Conservation (phyloP, 2,797 vertebrate species). For the Notolepis coatsorum region DNA sequence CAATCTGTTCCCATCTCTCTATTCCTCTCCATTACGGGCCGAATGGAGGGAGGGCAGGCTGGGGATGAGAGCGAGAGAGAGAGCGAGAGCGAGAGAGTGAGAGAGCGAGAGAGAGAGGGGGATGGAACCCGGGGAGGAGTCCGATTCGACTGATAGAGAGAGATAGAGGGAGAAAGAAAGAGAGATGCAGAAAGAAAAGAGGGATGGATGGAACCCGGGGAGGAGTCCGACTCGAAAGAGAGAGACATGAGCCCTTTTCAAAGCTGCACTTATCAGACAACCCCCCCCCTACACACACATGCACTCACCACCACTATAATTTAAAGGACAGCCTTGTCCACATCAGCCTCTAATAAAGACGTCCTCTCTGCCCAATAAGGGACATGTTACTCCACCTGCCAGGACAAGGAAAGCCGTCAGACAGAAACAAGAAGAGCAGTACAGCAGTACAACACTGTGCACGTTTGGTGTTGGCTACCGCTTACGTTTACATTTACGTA, state of each 20-base stretch:
- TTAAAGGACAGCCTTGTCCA: conserved; percentile 29
- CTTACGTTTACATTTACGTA: no score
- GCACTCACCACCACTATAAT: conserved; percentile 28
- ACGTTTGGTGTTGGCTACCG: no score
- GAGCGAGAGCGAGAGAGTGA: conserved; percentile 30
- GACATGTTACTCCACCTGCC: not conserved
- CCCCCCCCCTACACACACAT: conserved; percentile 25
- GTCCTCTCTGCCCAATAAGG: not conserved
- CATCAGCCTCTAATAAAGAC: conserved; percentile 42
- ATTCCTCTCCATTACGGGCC: conserved; percentile 80
- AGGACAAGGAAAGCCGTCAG: not conserved
- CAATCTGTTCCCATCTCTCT: conserved; percentile 77
- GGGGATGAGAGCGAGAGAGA: not conserved
- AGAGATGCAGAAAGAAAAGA: not conserved
- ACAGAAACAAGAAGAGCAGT: not conserved
- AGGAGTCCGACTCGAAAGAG: not conserved
- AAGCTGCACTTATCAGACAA: conserved; percentile 14
- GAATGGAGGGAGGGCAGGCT: conserved; percentile 57
- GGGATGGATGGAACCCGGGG: conserved; percentile 5
- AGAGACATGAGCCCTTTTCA: conserved; percentile 48
- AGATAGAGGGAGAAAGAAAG: not conserved
- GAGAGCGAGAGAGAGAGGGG: conserved; percentile 28
- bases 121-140: not conserved
- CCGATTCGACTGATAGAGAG: conserved; percentile 34
- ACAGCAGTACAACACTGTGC: no score